Evolutionary conservation across 2,113 vertebrate genomes (phyloP), one percentile per base, ranked within the genome.

Genomic region (Callochromis pleurospilus): DNA sequence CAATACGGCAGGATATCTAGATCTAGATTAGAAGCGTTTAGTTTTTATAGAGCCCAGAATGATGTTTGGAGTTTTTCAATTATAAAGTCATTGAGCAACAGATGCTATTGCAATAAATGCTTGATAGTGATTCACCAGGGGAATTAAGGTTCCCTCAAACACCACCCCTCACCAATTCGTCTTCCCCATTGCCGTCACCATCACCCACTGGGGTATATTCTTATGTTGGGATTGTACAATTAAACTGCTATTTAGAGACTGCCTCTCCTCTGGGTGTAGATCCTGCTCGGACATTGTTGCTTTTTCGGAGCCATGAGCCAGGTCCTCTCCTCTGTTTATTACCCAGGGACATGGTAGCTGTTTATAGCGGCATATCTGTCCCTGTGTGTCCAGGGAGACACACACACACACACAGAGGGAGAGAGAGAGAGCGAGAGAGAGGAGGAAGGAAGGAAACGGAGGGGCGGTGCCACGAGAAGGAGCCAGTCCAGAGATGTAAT

Each of bases 401-500:
- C 42, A 49, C 9, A 73, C 58, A 36, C 56, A 12, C 62, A 68
- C 60, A 65, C 2, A 88, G 33, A 70, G 21, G 2, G 17, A 3
- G 58, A 0, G 3, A 42, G 55, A 84, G 36, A 73, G 36, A 70
- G 70, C 79, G 80, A 83, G 70, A 26, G 73, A 82, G 21, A 80
- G 24, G 31, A 38, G 88, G 84, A 84, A 85, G 86, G 82, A 93
- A 88, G 91, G 90, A 93, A 94, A 85, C 3, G 14, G 82, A 90
- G 90, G 86, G 93, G 93, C 83, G 90, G 73, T 53, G 77, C 84
- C 31, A 55, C 62, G 82, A 91, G 86, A 93, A 87, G 93, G 88
- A 95, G 88, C 90, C 85, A 83, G 86, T 89, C 79, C 91, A 73
- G 83, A 91, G 80, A 92, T 94, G 87, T 94, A 95, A 95, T 95